phyloP scores from a whole-genome alignment of 2,113 vertebrate genomes.

The Dendropsophus ebraccatus region DNA sequence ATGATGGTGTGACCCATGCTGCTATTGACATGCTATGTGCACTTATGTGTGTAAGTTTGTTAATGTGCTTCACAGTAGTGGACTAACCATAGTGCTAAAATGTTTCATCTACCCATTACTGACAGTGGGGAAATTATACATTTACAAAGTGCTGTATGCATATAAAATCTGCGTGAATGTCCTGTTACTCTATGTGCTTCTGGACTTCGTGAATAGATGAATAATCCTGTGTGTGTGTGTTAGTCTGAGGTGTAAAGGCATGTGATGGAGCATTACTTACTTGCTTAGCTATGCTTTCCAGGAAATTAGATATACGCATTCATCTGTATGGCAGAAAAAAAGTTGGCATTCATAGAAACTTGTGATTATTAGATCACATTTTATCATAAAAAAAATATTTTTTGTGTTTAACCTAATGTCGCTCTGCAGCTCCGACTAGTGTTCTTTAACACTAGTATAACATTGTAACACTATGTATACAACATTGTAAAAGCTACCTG shows the following conservation, averaged over 20 bases:
- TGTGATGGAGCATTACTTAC: background rate
- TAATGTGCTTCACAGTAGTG: no score
- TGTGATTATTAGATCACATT: conserved; percentile 7
- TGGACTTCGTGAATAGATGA: background rate
- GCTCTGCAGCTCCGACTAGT: background rate
- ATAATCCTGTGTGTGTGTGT: background rate
- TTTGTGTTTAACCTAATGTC: no score
- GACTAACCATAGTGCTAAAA: background rate
- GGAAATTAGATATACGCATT: background rate
- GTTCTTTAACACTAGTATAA: conserved; percentile 4
- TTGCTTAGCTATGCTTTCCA: background rate
- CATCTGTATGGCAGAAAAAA: background rate
- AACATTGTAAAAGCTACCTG: no score
- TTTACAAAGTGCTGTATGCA: background rate
- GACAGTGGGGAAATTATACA: no score
- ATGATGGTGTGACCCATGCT: conserved; percentile 93
- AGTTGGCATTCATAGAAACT: background rate
- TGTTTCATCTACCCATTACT: no score
- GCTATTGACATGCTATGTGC: conserved; percentile 98
- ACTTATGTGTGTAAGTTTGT: conserved; percentile 98
- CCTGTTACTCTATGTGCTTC: no score
- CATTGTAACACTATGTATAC: no score
- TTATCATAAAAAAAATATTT: background rate
- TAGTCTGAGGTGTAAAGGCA: background rate
- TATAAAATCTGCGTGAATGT: background rate